Conservation (phyloP, 2,797 vertebrate genomes). For the Antrozous pallidus region DNA sequence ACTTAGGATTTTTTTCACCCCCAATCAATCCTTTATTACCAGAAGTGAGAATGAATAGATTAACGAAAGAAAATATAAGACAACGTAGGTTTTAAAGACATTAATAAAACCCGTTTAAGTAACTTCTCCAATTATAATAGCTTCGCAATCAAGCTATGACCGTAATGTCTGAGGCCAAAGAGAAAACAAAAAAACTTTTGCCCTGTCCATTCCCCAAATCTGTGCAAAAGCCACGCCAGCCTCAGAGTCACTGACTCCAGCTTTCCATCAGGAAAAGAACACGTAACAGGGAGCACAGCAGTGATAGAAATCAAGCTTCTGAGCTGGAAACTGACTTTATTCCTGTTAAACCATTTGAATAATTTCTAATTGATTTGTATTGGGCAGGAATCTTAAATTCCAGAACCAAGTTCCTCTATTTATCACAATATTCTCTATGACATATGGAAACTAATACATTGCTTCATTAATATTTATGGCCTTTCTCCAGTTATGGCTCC, state of each 20-base stretch:
- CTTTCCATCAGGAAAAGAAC: slow-evolving; percentile 1
- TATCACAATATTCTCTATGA: slow-evolving; percentile 59
- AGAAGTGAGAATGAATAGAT: neutral
- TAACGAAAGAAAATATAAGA: neutral
- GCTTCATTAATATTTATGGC: slow-evolving; percentile 58
- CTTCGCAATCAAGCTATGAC: neutral
- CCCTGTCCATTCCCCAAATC: neutral
- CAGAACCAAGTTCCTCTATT: slow-evolving; percentile 41
- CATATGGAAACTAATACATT: slow-evolving; percentile 44
- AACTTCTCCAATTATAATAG: neutral
- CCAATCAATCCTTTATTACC: neutral
- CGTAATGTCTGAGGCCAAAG: neutral
- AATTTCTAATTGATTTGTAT: slow-evolving; percentile 70
- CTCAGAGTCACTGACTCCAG: neutral
- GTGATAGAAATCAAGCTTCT: slow-evolving; percentile 43
- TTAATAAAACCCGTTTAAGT: neutral
- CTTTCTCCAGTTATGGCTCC: slow-evolving; percentile 57
- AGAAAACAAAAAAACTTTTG: neutral
- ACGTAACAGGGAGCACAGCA: slow-evolving; percentile 40
- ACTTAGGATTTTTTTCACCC: neutral
- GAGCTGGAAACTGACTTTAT: slow-evolving; percentile 59
- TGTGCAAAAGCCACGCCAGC: neutral
- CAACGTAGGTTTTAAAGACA: neutral
- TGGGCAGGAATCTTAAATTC: slow-evolving; percentile 36
- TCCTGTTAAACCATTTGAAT: slow-evolving; percentile 57